These are phyloP conservation scores for Caenorhabditis sinica DNA, from an alignment of 2,888 invertebrate genomes.

Conservation along the genomic window DNA sequence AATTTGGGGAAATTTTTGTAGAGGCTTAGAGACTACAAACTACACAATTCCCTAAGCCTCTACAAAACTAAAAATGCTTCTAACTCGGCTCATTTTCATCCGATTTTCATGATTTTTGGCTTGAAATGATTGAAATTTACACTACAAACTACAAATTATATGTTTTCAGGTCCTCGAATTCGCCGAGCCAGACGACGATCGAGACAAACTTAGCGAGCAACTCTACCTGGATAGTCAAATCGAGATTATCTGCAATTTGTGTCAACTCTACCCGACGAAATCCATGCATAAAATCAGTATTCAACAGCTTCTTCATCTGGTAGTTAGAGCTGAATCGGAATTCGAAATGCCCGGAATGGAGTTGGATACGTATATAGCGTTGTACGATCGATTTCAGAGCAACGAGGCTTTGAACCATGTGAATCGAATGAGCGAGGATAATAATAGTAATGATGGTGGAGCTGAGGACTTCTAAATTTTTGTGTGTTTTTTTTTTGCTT, in stretches of 20 bases:
- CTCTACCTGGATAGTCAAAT: slow-evolving; percentile 43
- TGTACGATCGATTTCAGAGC: not conserved
- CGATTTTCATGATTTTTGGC: too few species aligned
- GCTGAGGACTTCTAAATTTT: not conserved
- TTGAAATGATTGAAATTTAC: too few species aligned
- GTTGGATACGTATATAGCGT: not conserved
- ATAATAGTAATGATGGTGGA: not conserved
- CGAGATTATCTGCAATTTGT: slow-evolving; percentile 35
- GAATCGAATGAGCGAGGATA: not conserved
- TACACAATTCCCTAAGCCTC: not conserved
- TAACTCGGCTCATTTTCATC: too few species aligned
- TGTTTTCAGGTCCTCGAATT: slow-evolving; percentile 40
- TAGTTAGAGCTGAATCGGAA: slow-evolving; percentile 14
- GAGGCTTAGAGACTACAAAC: not conserved
- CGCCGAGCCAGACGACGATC: not conserved
- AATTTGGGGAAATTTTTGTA: not conserved
- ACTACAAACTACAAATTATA: too few species aligned
- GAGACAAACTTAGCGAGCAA: slow-evolving; percentile 4
- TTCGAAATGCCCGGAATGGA: slow-evolving; percentile 47
- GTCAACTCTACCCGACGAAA: slow-evolving; percentile 52
- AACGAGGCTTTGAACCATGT: not conserved
- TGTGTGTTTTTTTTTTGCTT: too few species aligned
- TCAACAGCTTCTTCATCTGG: slow-evolving; percentile 36
- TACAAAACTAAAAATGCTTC: not conserved
- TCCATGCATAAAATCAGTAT: slow-evolving; percentile 36